Percentiles rank a stretch among this genome's conserved stretches.
Conservation (phyloP, 2,113 vertebrate species). For the Asarcornis scutulata region DNA sequence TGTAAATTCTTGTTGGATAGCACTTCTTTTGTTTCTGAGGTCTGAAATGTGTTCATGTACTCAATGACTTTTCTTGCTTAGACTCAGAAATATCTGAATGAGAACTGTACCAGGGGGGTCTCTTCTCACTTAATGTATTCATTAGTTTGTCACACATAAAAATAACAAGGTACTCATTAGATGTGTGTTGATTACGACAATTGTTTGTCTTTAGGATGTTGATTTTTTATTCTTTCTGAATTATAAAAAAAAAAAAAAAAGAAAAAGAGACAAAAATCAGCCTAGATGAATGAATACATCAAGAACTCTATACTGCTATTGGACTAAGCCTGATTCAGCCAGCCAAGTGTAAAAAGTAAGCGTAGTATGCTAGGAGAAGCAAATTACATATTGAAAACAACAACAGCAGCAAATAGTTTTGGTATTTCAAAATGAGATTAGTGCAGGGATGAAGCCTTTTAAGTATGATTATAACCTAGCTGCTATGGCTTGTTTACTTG, state of each 20-base stretch:
- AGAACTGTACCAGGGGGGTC: neutral
- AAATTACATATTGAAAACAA: slow-evolving; percentile 25
- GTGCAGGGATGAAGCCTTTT: neutral
- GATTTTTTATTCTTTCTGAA: neutral
- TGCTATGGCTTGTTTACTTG: slow-evolving; percentile 14
- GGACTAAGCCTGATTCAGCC: neutral
- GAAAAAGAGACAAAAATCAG: neutral
- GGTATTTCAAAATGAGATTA: slow-evolving; percentile 44
- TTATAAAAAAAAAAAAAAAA: neutral
- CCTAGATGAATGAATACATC: neutral
- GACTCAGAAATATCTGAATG: neutral
- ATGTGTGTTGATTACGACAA: neutral
- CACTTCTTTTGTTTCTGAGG: neutral
- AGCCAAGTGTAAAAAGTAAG: slow-evolving; percentile 7
- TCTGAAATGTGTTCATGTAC: neutral
- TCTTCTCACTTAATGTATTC: neutral
- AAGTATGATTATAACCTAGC: slow-evolving; percentile 28
- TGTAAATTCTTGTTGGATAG: neutral
- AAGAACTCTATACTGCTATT: neutral
- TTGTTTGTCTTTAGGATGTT: neutral
- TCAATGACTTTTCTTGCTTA: neutral
- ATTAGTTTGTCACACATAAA: neutral
- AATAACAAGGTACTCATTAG: neutral
- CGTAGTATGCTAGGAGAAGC: neutral
- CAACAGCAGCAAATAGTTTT: neutral